Evolutionary conservation across 2,113 vertebrate species (phyloP), one percentile per base, ranked within the genome.

Genomic region (Pomatostomus ruficeps): DNA sequence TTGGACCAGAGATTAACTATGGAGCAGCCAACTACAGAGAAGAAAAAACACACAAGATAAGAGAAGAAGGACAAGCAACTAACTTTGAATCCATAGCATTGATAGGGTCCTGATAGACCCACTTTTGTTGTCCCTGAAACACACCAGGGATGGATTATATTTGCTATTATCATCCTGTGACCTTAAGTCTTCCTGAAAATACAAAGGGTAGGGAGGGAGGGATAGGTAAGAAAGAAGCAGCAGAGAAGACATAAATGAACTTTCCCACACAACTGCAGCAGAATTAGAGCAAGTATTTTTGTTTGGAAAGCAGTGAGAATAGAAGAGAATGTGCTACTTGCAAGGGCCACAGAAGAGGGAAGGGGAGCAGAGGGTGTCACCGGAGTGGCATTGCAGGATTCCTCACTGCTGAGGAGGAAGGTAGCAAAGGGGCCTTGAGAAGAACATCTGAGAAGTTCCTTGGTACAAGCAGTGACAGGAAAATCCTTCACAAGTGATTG

Each of bases 181-280:
- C 10, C 7, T 52, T 31, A 63, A 57, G 7, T 45, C 11, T 61
- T 74, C 25, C 38, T 46, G 33, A n/a, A 31, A 73, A 33, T 18
- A 23, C 0, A 0, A 59, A 54, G 21, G 4, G 14, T 7, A 45
- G 25, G 13, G 4, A 66, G 25, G 7, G 38, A 90, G 12, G 49
- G 12, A 35, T 1, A n/a, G 23, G 57, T 51, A 13, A 71, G 17
- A 22, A 82, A 63, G 54, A 68, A 54, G 42, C 3, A 15, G 33
- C 1, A 11, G 33, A 55, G 23, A 58, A 29, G 24, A 72, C 25
- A 18, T 8, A 57, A 78, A 66, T 26, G 3, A 28, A 43, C 38
- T 77, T 92, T 52, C 7, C 43, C 15, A 59, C 16, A 51, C 29
- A 80, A 63, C 13, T 31, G 17, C 62, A 63, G 15, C 9, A 72